These are phyloP conservation scores for Lithophane ornitopus DNA, from an alignment of 2,888 invertebrate species.

Conservation along the genomic window DNA sequence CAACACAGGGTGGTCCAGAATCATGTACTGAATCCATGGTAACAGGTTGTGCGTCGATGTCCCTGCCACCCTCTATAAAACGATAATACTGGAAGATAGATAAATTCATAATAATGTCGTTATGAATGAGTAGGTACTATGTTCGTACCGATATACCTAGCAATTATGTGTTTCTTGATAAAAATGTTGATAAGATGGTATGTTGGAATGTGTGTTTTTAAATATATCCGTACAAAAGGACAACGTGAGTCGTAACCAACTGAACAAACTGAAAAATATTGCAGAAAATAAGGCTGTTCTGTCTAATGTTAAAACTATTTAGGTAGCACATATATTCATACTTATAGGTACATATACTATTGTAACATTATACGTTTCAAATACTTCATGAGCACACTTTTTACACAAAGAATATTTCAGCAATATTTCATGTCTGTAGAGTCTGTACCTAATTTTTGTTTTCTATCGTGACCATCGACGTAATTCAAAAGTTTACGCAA, in stretches of 20 bases:
- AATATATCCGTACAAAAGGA: constrained; percentile 25
- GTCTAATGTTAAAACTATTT: constrained; percentile 6
- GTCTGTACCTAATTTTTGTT: constrained; percentile 12
- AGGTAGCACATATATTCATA: background rate
- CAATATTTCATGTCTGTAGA: background rate
- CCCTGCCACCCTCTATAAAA: background rate
- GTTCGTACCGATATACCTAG: background rate
- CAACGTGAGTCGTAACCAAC: constrained; percentile 27
- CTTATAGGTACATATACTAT: background rate
- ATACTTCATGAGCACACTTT: background rate
- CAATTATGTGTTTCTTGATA: constrained; percentile 5
- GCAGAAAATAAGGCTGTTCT: background rate
- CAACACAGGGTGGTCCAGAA: too few species aligned
- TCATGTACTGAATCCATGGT: too few species aligned
- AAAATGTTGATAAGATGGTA: constrained; percentile 1
- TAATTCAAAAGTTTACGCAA: constrained; percentile 72
- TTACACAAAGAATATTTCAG: constrained; percentile 1
- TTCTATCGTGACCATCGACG: constrained; percentile 43
- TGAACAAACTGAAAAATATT: constrained; percentile 48
- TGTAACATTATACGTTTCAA: background rate
- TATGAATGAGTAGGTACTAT: background rate
- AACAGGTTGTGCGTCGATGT: too few species aligned
- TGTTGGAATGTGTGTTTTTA: constrained; percentile 4
- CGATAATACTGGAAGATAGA: background rate
- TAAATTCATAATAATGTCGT: background rate